Evolutionary conservation across 2,797 vertebrate species (phyloP).

Genomic region (Argentina silus): DNA sequence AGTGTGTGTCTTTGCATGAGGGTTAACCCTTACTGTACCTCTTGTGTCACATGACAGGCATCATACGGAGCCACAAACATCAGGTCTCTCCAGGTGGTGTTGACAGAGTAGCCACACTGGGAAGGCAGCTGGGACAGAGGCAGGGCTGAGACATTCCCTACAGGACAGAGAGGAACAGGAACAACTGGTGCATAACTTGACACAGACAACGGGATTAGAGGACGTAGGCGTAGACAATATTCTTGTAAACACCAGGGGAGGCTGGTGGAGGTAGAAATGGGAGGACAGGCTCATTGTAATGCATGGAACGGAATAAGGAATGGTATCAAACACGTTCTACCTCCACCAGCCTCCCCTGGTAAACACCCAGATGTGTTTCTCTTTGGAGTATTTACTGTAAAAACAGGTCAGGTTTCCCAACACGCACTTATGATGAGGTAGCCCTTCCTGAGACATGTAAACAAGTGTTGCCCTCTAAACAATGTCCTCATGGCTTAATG

Average conservation of each 20-base stretch:
- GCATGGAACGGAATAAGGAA: neutral
- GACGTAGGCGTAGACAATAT: neutral
- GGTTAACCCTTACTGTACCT: slow-evolving; percentile 43
- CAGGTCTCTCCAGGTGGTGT: slow-evolving; percentile 53
- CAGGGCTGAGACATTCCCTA: slow-evolving; percentile 60
- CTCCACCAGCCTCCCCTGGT: too few relatives aligned
- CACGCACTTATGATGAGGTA: too few relatives aligned
- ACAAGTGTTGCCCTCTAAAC: too few relatives aligned
- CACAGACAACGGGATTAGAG: neutral
- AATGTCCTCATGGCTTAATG: too few relatives aligned
- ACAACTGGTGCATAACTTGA: neutral
- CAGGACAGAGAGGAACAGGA: slow-evolving; percentile 12
- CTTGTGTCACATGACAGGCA: slow-evolving; percentile 59
- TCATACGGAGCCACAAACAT: slow-evolving; percentile 53
- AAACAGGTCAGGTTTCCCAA: too few relatives aligned
- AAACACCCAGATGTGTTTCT: too few relatives aligned
- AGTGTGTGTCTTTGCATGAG: neutral
- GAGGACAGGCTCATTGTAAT: too few relatives aligned
- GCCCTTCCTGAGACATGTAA: too few relatives aligned
- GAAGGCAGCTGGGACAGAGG: slow-evolving; percentile 55
- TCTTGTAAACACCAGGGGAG: too few relatives aligned
- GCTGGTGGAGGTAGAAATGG: neutral
- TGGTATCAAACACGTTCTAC: neutral
- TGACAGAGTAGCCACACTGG: slow-evolving; percentile 63
- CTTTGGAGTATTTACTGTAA: too few relatives aligned